Base-by-base conservation (phyloP, 1,140 invertebrate species). In the Drosophila aff. region DNA sequence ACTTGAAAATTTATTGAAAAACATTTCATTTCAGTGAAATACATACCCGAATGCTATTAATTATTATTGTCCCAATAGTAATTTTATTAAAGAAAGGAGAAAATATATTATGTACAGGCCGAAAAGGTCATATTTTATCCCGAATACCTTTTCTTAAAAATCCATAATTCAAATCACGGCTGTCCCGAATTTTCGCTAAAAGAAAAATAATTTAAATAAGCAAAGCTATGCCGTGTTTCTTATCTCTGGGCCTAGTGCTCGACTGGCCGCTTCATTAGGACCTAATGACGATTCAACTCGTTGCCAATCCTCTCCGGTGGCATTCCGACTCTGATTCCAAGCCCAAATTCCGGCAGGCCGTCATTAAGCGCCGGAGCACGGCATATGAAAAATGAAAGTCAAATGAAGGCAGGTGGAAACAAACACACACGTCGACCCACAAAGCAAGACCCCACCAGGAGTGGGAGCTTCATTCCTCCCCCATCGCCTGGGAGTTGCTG, bases 381-480 rank as follows among this genome's bases (percentile, higher is more conserved):
- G 81, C 67, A 89, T 75, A 89, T 89, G 65, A 83, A 87, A 87
- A 89, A 87, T 87, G 76, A 86, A 86, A 83, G 69, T 75, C 47
- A 64, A 81, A 78, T 63, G 65, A 62, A 49, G 38, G 28, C 28
- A 65, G 16, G 72, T 47, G 68, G 57, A 60, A 68, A 16, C 44
- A 52, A 40, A 61, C 28, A 64, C 61, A 72, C 41, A 50, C 72
- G 33, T 36, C 40, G 18, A 68, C 73, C 65, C 81, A 72, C 69
- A 40, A 11, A 57, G 10, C 18, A 21, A 21, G 9, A 2, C n/a
- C 1, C 50, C 33, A 10, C 13, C 7, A 84, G 77, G 33, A 46
- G 77, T 63, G 26, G 50, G 63, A 44, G 60, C 31, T 44, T 38
- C 21, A 16, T 46, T 47, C 18, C 21, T 13, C 23, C 16, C 53